These are phyloP conservation scores for Zaprionus gabonicus DNA, from an alignment of 1,140 invertebrate species.

Conservation along the genomic window DNA sequence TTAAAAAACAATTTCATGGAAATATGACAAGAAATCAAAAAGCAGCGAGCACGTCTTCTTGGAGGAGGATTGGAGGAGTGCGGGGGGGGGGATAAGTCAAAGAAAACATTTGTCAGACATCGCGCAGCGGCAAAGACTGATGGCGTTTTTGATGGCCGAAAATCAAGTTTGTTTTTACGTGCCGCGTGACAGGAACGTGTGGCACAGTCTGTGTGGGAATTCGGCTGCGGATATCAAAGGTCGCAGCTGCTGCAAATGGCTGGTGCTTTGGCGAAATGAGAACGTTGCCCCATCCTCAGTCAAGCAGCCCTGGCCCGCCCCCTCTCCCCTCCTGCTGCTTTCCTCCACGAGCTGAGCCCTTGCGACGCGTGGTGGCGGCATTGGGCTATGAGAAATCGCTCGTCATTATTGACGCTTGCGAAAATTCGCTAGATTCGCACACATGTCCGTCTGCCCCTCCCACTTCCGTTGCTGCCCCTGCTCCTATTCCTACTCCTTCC, in stretches of 20 bases:
- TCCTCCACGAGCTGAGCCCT: background rate
- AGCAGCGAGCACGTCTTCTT: slow-evolving; percentile 60
- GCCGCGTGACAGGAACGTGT: slow-evolving; percentile 52
- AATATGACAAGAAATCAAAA: slow-evolving; percentile 61
- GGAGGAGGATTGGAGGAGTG: no score
- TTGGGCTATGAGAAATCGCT: slow-evolving; percentile 77
- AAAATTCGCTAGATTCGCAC: slow-evolving; percentile 67
- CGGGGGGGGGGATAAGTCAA: slow-evolving; percentile 46
- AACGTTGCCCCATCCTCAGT: slow-evolving; percentile 11
- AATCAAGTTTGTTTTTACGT: slow-evolving; percentile 83
- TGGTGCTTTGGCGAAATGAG: slow-evolving; percentile 79
- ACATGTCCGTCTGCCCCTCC: slow-evolving; percentile 27
- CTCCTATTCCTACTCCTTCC: no score
- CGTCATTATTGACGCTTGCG: slow-evolving; percentile 80
- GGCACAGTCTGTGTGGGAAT: slow-evolving; percentile 58
- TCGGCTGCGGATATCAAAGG: slow-evolving; percentile 72
- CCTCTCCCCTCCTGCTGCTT: background rate
- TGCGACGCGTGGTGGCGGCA: slow-evolving; percentile 3
- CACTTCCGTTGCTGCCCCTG: background rate
- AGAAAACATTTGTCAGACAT: slow-evolving; percentile 68
- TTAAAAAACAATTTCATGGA: slow-evolving; percentile 77
- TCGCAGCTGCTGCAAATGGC: slow-evolving; percentile 81
- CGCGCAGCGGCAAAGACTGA: slow-evolving; percentile 58
- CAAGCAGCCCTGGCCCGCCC: background rate
- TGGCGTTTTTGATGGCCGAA: slow-evolving; percentile 80